phyloP scores from a whole-genome alignment of 2,888 invertebrate species.

The Xestoiulus laeticollis region DNA sequence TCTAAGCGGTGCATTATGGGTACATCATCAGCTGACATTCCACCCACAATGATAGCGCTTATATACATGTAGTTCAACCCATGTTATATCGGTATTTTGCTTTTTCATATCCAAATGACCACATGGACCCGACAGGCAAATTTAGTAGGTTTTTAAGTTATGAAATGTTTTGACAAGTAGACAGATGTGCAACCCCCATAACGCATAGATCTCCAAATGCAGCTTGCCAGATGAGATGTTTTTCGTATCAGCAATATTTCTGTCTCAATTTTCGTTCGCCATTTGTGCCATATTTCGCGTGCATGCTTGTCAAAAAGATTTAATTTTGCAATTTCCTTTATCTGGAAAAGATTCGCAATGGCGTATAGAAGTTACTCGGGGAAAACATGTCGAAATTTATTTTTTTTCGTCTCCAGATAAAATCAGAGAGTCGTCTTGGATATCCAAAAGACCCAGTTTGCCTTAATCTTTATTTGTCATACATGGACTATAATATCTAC shows the following conservation, averaged over 20 bases:
- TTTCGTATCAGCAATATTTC: not conserved
- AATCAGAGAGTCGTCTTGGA: slow-evolving; percentile 22
- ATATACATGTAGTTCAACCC: no score
- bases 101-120: not conserved
- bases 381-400: slow-evolving; percentile 17
- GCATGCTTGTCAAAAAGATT: slow-evolving; percentile 13
- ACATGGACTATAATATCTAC: not conserved
- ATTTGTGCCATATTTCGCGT: not conserved
- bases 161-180: slow-evolving; percentile 3
- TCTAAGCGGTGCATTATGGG: no score
- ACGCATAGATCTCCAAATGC: not conserved
- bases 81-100: no score
- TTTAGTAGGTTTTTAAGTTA: not conserved
- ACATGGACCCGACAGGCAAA: slow-evolving; percentile 16
- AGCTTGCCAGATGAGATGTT: not conserved
- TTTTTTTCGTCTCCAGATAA: not conserved
- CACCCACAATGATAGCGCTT: no score
- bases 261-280: not conserved
- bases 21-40: no score
- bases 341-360: not conserved
- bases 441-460: not conserved
- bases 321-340: slow-evolving; percentile 29
- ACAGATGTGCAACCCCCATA: not conserved
- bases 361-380: not conserved
- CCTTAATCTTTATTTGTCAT: not conserved